These are phyloP conservation scores for Passer domesticus DNA, from an alignment of 2,113 vertebrate species.

Conservation along the genomic window DNA sequence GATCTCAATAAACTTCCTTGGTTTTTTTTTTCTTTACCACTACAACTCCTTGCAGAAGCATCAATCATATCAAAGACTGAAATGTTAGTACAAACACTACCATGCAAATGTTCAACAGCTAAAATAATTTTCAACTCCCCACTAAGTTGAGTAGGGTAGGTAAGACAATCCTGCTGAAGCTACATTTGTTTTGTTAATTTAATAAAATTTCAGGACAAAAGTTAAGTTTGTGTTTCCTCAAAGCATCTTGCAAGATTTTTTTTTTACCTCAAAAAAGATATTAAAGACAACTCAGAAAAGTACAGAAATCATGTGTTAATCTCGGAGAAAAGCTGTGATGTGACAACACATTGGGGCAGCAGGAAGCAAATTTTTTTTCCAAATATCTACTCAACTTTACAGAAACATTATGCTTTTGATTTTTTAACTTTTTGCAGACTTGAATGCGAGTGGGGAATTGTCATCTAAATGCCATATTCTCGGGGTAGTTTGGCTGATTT, in stretches of 20 bases:
- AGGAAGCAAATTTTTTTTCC: neutral
- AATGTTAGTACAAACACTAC: neutral
- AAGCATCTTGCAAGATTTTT: neutral
- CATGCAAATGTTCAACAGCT: neutral
- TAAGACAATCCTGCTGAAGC: neutral
- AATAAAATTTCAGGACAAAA: neutral
- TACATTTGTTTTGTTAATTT: neutral
- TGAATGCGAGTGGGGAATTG: rapidly evolving
- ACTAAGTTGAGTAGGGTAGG: neutral
- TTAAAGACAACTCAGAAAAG: neutral
- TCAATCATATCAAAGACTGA: neutral
- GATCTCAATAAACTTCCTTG: neutral
- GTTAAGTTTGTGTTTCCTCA: neutral
- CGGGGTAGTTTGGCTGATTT: neutral
- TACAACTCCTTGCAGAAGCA: neutral
- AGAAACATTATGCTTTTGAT: neutral
- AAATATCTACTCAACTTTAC: neutral
- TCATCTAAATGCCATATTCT: rapidly evolving
- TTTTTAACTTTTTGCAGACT: neutral
- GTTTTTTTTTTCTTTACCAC: neutral
- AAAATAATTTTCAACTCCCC: neutral
- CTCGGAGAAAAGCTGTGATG: neutral
- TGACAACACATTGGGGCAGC: rapidly evolving
- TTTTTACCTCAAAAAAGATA: neutral
- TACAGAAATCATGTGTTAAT: neutral